A percentile compares a stretch with the other conserved stretches of the same genome.
These are phyloP conservation scores for Drosophila funebris DNA, from an alignment of 1,140 invertebrate genomes.

Conservation along the genomic window DNA sequence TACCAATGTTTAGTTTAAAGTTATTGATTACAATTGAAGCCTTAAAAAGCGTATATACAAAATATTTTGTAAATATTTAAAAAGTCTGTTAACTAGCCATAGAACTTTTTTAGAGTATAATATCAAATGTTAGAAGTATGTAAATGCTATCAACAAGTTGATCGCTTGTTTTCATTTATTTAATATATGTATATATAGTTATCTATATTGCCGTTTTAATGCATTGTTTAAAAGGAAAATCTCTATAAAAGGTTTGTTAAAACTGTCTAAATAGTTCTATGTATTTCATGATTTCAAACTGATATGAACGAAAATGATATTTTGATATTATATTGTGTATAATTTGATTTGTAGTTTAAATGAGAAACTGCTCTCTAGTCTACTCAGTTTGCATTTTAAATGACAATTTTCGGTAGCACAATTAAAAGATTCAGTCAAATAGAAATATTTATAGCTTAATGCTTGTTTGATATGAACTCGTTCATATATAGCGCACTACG, in stretches of 20 bases:
- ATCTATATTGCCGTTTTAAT: conserved; percentile 4
- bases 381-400: conserved; percentile 70
- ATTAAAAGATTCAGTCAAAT: conserved; percentile 71
- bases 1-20: conserved; percentile 18
- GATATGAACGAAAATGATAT: conserved; percentile 80
- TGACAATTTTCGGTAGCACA: conserved; percentile 53
- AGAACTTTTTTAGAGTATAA: conserved; percentile 30
- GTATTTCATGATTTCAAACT: conserved; percentile 44
- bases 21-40: conserved; percentile 64
- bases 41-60: conserved; percentile 79
- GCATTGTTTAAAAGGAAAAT: conserved; percentile 31
- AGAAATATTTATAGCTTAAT: conserved; percentile 56
- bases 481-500: conserved; percentile 57
- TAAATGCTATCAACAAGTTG: conserved; percentile 48
- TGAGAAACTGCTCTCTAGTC: conserved; percentile 46
- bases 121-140: conserved; percentile 37
- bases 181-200: conserved; percentile 7
- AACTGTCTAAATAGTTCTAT: conserved; percentile 29
- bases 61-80: conserved; percentile 82
- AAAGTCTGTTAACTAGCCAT: conserved; percentile 67
- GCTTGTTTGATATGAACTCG: conserved; percentile 60
- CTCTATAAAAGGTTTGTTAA: conserved; percentile 35
- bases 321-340: too few species aligned
- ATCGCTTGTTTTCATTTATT: neutral
- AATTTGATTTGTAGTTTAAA: conserved; percentile 39